A percentile compares a stretch with the other conserved stretches of the same genome.
Evolutionary conservation across 2,888 invertebrate genomes (phyloP).

Genomic region (Trachelus tabidus): DNA sequence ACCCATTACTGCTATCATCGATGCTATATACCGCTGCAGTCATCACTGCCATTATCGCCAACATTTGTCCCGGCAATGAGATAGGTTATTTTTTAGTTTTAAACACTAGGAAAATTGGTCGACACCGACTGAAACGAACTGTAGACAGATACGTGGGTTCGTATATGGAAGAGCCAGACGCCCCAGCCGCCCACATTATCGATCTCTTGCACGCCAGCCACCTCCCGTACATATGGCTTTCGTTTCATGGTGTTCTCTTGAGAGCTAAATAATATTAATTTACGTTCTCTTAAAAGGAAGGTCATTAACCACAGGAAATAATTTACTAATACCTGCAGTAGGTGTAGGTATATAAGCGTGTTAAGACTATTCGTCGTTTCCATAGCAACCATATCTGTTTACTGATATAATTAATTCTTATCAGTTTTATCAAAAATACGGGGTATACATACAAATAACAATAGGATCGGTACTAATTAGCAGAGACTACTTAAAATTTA

Average conservation of each 20-base stretch:
- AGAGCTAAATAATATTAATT: background rate
- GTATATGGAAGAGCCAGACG: background rate
- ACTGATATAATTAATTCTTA: background rate
- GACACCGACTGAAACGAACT: background rate
- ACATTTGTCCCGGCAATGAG: background rate
- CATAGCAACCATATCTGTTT: background rate
- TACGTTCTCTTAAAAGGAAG: background rate
- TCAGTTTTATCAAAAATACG: background rate
- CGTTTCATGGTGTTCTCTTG: background rate
- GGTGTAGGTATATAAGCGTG: background rate
- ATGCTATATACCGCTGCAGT: background rate
- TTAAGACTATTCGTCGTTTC: background rate
- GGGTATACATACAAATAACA: background rate
- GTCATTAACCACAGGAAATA: background rate
- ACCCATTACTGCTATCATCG: background rate
- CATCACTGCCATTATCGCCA: background rate
- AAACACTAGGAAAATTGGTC: background rate
- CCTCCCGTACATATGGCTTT: conserved; percentile 6
- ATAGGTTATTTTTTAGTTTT: background rate
- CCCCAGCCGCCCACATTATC: conserved; percentile 7
- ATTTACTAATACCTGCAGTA: background rate
- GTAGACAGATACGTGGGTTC: background rate
- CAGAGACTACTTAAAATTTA: background rate
- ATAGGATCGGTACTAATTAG: background rate
- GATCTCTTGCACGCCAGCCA: conserved; percentile 20